phyloP scores from a whole-genome alignment of 1,140 invertebrate species.

The Heliconius hermathena region DNA sequence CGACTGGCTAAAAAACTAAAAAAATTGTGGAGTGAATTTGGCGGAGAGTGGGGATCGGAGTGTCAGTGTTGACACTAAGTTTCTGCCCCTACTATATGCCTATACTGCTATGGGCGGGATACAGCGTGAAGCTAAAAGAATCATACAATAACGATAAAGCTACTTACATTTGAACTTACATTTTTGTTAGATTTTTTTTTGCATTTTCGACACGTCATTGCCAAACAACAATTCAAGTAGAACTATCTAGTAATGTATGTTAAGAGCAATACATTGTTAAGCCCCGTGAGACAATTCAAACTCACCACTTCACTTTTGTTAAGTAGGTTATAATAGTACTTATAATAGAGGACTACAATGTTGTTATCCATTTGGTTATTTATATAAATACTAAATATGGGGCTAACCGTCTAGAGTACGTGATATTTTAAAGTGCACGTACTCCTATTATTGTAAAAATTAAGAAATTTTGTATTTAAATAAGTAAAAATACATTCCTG shows the following conservation, averaged over 20 bases:
- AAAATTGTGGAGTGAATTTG: no score
- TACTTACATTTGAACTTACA: neutral
- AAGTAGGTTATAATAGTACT: neutral
- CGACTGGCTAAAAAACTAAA: no score
- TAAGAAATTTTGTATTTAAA: no score
- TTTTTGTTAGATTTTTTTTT: neutral
- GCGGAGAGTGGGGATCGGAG: no score
- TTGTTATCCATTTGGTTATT: conserved; percentile 4
- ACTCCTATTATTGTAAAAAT: neutral
- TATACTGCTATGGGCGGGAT: no score
- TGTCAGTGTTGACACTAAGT: no score
- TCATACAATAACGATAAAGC: no score
- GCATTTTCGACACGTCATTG: neutral
- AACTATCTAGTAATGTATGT: neutral
- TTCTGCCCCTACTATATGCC: no score
- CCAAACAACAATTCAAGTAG: neutral
- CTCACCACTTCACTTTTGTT: neutral
- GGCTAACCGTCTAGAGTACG: neutral
- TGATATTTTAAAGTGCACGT: neutral
- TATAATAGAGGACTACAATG: neutral
- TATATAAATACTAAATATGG: neutral
- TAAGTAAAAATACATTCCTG: no score
- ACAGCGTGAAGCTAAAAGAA: no score
- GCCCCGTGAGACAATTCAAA: conserved; percentile 5
- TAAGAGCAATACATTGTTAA: neutral